Conservation (phyloP, 92 coral and sea anemone species). For the Phenganax subtilis region DNA sequence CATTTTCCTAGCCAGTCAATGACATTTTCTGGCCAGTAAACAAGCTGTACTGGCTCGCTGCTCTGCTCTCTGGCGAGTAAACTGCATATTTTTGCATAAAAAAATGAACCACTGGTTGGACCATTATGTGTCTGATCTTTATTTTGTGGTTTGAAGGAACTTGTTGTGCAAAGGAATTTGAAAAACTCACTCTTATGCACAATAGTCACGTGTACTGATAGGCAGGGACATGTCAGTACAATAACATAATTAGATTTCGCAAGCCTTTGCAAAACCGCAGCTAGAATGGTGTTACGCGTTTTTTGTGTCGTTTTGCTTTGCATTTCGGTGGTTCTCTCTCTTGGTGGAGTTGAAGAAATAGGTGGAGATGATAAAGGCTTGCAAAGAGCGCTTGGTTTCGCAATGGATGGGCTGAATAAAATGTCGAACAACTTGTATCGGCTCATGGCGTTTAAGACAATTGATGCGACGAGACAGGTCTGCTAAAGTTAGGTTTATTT, state of each 20-base stretch:
- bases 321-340: constrained; percentile 17
- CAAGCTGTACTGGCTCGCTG: too few species aligned
- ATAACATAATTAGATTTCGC: neutral
- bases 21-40: too few species aligned
- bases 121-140: too few species aligned
- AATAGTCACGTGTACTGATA: too few species aligned
- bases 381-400: constrained; percentile 60
- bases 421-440: constrained; percentile 87
- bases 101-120: too few species aligned
- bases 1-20: too few species aligned
- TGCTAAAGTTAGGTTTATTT: neutral
- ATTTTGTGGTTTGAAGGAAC: too few species aligned
- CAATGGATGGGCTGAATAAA: constrained; percentile 66
- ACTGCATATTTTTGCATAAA: too few species aligned
- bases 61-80: too few species aligned
- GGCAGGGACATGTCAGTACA: too few species aligned
- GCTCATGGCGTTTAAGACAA: constrained; percentile 59
- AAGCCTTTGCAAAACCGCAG: neutral
- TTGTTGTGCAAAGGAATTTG: too few species aligned
- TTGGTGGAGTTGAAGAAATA: constrained; percentile 38
- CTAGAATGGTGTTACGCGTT: constrained; percentile 19
- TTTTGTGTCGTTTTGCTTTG: constrained; percentile 11
- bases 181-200: too few species aligned
- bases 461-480: constrained; percentile 85
- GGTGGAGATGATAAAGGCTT: constrained; percentile 68